A percentile compares a stretch with the other conserved stretches of the same genome.
Evolutionary conservation across 2,888 invertebrate species (phyloP).

Genomic region (Rotaria socialis): DNA sequence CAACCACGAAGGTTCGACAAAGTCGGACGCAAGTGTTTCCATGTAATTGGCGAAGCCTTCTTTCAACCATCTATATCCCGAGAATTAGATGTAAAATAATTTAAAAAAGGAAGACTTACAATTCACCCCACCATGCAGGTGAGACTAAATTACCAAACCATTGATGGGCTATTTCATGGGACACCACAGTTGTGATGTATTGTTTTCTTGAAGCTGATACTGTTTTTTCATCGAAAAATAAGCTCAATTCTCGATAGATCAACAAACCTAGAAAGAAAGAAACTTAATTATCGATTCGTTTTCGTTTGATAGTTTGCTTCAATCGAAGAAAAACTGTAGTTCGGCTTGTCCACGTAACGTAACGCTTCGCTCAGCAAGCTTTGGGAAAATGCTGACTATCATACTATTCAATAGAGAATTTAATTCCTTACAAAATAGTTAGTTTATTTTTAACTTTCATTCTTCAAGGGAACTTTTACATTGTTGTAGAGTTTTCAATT

Average conservation of each 20-base stretch:
- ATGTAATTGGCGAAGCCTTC: conserved; percentile 87
- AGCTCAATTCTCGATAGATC: conserved; percentile 83
- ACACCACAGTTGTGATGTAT: conserved; percentile 75
- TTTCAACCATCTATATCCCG: conserved; percentile 57
- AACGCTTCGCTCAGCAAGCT: too few relatives aligned
- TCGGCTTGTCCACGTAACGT: too few relatives aligned
- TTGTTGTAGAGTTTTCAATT: too few relatives aligned
- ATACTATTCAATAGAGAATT: too few relatives aligned
- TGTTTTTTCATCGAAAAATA: conserved; percentile 81
- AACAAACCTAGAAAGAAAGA: conserved; percentile 71
- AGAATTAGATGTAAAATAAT: not conserved
- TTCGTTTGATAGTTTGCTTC: not conserved
- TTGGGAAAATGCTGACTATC: not conserved
- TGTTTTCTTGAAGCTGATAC: conserved; percentile 71
- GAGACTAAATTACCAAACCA: conserved; percentile 55
- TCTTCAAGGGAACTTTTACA: too few relatives aligned
- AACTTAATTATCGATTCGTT: not conserved
- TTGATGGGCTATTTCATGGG: conserved; percentile 72
- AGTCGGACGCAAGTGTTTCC: conserved; percentile 83
- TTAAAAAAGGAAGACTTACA: not conserved
- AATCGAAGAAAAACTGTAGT: too few relatives aligned
- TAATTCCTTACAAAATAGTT: too few relatives aligned
- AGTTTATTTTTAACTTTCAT: too few relatives aligned
- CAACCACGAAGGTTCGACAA: conserved; percentile 38
- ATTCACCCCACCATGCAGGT: conserved; percentile 46